Evolutionary conservation across 2,113 vertebrate genomes (phyloP).

Genomic region (Budorcas taxicolor): DNA sequence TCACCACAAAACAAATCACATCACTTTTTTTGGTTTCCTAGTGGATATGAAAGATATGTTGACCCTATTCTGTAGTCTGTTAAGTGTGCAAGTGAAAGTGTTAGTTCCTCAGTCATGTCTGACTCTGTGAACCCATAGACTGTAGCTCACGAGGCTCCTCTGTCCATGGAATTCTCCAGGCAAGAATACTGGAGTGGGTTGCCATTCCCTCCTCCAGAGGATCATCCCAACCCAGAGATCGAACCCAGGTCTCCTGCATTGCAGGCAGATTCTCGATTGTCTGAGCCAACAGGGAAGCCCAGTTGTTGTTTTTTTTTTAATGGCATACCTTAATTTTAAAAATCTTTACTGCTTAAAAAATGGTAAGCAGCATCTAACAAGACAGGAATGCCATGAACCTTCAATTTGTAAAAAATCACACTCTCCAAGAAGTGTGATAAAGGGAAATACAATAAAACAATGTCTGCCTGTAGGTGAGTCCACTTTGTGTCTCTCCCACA

Average conservation of each 20-base stretch:
- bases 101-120: neutral
- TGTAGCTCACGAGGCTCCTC: neutral
- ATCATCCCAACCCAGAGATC: neutral
- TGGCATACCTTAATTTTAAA: neutral
- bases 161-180: neutral
- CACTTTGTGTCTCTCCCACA: too few species aligned
- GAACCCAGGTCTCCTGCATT: neutral
- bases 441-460: neutral
- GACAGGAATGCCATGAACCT: neutral
- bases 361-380: neutral
- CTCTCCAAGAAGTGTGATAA: neutral
- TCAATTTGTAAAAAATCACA: neutral
- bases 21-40: neutral
- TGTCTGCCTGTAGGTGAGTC: neutral
- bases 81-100: neutral
- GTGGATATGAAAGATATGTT: neutral
- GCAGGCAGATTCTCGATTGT: neutral
- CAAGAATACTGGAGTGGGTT: neutral
- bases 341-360: neutral
- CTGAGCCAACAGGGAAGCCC: neutral
- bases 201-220: neutral
- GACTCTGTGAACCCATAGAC: neutral
- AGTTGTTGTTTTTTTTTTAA: neutral
- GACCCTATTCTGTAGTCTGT: neutral
- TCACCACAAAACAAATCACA: neutral